These are phyloP conservation scores for Melipona quadrifasciata DNA, from an alignment of 1,140 invertebrate genomes.

Conservation along the genomic window DNA sequence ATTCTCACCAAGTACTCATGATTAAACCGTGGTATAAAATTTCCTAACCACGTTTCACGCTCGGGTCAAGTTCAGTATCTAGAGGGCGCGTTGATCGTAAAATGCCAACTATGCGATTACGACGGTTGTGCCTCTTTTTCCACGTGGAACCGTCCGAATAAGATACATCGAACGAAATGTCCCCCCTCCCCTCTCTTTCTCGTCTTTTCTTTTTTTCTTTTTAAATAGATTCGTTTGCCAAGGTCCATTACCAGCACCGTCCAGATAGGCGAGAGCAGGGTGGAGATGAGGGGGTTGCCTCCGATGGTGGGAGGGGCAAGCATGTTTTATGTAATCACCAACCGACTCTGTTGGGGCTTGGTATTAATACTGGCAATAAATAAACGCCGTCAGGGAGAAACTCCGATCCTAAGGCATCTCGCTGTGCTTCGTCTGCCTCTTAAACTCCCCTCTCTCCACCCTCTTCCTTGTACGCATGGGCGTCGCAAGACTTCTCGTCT, in stretches of 20 bases:
- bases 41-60: not conserved
- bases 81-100: constrained; percentile 14
- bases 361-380: constrained; percentile 77
- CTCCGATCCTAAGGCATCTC: constrained; percentile 47
- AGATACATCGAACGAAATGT: not conserved
- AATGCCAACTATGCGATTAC: constrained; percentile 29
- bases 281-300: constrained; percentile 47
- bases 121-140: constrained; percentile 4
- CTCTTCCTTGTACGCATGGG: constrained; percentile 26
- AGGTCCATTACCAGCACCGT: constrained; percentile 59
- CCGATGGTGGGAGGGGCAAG: constrained; percentile 56
- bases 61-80: constrained; percentile 4
- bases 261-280: constrained; percentile 48
- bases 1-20: not conserved
- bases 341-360: constrained; percentile 66
- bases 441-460: constrained; percentile 20
- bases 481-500: constrained; percentile 18
- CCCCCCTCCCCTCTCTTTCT: not conserved
- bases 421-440: constrained; percentile 39
- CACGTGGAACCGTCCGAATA: constrained; percentile 4
- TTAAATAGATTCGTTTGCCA: not conserved
- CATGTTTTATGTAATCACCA: constrained; percentile 76
- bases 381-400: constrained; percentile 68
- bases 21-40: not conserved
- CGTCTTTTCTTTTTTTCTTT: not conserved